These are phyloP conservation scores for Drosophila picticornis DNA, from an alignment of 2,888 invertebrate species.

Conservation along the genomic window DNA sequence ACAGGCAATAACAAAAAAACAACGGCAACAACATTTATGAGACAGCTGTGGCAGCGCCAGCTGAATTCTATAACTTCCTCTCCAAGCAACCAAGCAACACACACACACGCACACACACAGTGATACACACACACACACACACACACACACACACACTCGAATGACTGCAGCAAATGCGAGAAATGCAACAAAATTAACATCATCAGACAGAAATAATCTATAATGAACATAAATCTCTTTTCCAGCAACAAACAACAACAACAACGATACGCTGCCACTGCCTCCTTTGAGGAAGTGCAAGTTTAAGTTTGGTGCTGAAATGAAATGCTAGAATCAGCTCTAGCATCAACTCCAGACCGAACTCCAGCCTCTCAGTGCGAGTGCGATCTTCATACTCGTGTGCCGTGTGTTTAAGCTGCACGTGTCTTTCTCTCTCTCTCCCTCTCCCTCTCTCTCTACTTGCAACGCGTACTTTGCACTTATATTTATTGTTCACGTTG, in stretches of 20 bases:
- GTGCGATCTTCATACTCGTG: conserved; percentile 34
- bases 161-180: conserved; percentile 72
- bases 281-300: conserved; percentile 76
- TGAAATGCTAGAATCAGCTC: conserved; percentile 70
- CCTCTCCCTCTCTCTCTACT: conserved; percentile 6
- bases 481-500: conserved; percentile 39
- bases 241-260: conserved; percentile 31
- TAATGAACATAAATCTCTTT: conserved; percentile 80
- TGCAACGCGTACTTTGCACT: conserved; percentile 28
- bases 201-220: conserved; percentile 82
- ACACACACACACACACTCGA: conserved; percentile 17
- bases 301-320: conserved; percentile 80
- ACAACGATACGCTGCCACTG: conserved; percentile 26
- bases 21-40: conserved; percentile 69
- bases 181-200: conserved; percentile 81
- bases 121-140: too few relatives aligned
- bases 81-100: conserved; percentile 34
- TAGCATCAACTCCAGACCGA: conserved; percentile 8
- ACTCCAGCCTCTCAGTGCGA: conserved; percentile 10
- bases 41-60: conserved; percentile 68
- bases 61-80: conserved; percentile 64
- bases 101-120: neutral
- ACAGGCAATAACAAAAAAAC: conserved; percentile 37
- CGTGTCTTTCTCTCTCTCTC: conserved; percentile 23
- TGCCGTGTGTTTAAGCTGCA: conserved; percentile 48